These are phyloP conservation scores for Diarsia rubi DNA, from an alignment of 2,888 invertebrate genomes.

Conservation along the genomic window DNA sequence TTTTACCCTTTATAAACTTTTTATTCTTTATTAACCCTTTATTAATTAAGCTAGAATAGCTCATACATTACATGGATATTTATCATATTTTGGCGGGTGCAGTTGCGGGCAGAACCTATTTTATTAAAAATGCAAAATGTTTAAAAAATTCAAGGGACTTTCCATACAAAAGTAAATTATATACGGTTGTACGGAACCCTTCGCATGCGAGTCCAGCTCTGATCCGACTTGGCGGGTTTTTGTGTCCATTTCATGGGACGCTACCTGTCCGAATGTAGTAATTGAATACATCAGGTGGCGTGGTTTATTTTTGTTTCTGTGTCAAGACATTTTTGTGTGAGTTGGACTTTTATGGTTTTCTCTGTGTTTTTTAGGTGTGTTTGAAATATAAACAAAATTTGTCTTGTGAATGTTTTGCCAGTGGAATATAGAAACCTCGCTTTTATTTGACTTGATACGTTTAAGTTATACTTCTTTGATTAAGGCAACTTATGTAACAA, in stretches of 20 bases:
- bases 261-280: conserved; percentile 52
- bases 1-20: too few species aligned
- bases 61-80: too few species aligned
- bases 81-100: too few species aligned
- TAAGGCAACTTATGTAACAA: background rate
- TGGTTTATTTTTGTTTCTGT: conserved; percentile 33
- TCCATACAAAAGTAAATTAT: background rate
- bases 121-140: background rate
- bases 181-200: background rate
- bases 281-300: conserved; percentile 50
- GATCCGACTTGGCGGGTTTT: background rate
- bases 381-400: background rate
- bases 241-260: conserved; percentile 37
- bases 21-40: too few species aligned
- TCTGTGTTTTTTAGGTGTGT: background rate
- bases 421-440: background rate
- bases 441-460: background rate
- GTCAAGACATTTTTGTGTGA: conserved; percentile 21
- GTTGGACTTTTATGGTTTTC: background rate
- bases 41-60: too few species aligned
- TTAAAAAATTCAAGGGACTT: background rate
- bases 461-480: background rate
- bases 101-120: too few species aligned
- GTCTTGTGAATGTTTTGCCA: background rate
- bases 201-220: background rate